Evolutionary conservation across 2,888 invertebrate species (phyloP), one percentile per base, ranked within the genome.

Genomic region (Baronia brevicornis): DNA sequence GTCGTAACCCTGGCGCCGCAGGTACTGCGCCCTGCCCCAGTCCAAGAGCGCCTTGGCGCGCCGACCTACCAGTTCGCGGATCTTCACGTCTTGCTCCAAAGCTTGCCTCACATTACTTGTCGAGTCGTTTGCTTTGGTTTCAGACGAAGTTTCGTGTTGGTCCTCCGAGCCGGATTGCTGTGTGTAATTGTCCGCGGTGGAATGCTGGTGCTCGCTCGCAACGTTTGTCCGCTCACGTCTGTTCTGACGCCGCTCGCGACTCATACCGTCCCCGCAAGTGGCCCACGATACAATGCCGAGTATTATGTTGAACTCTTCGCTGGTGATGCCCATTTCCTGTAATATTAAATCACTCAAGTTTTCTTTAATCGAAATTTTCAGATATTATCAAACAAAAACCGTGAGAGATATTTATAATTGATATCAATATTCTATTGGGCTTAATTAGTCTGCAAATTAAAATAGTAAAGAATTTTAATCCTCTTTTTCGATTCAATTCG

Each of bases 231-330:
- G n/a, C n/a, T n/a, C n/a, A n/a, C n/a, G n/a, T n/a, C n/a, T n/a
- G n/a, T n/a, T n/a, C n/a, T n/a, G n/a, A 6, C 58, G 46, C 2
- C 57, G 54, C 43, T 86, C 84, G 15, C 88, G 85, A 49, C 87
- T 89, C 40, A 86, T 80, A 0, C 91, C 91, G 55, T 72, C 68
- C 3, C 94, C 93, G 72, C 95, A 95, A 1, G 94, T 94, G 0
- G 94, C 95, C 96, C 96, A 96, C 57, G 95, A 93, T 4, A 92
- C 93, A 54, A 96, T 86, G 43, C 93, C 91, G 36, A 91, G 88
- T 57, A 96, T 87, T 12, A 93, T 84, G 44, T 89, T 85, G 64
- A 96, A 91, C 32, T 95, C 91, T 1, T 86, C 79, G 1, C 71
- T 70, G 0, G 61, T 70, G 15, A 94, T 79, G 2, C 87, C 87